Percentiles rank a stretch among this genome's conserved stretches.
Conservation (phyloP, 2,888 invertebrate genomes). For the Tipula vernalis region DNA sequence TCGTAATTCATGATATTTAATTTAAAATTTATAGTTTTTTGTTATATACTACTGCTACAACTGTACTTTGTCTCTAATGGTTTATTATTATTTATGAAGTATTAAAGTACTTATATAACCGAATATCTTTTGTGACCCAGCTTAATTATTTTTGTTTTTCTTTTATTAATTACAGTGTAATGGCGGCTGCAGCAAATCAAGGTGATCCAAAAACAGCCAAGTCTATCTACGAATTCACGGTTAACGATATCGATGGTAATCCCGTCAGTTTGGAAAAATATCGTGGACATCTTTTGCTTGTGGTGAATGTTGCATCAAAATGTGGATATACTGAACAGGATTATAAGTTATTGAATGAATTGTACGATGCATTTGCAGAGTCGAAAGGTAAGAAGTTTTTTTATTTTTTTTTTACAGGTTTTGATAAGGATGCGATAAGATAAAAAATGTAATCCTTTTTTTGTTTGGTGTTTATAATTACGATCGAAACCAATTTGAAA, state of each 20-base stretch:
- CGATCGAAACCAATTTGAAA: neutral
- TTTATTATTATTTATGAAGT: neutral
- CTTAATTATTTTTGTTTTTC: neutral
- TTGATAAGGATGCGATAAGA: neutral
- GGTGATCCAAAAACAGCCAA: conserved; percentile 14
- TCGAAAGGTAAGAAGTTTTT: conserved; percentile 24
- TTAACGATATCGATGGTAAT: conserved; percentile 14
- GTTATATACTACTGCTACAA: neutral
- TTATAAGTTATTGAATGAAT: conserved; percentile 42
- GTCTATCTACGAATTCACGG: conserved; percentile 14
- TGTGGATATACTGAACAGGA: conserved; percentile 44
- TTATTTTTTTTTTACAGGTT: neutral
- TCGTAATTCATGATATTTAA: neutral
- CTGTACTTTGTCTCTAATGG: neutral
- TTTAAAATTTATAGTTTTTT: neutral
- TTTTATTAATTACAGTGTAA: conserved; percentile 11
- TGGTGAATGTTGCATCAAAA: conserved; percentile 48
- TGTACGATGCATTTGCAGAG: conserved; percentile 40
- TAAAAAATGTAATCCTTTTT: neutral
- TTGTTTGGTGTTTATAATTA: neutral
- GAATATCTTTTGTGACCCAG: neutral
- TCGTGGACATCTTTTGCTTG: conserved; percentile 41
- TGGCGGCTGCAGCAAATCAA: conserved; percentile 15
- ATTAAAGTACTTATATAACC: neutral
- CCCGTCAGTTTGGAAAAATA: conserved; percentile 24